Base-by-base conservation (phyloP, 1,140 invertebrate genomes). In the Augochlora pura region DNA sequence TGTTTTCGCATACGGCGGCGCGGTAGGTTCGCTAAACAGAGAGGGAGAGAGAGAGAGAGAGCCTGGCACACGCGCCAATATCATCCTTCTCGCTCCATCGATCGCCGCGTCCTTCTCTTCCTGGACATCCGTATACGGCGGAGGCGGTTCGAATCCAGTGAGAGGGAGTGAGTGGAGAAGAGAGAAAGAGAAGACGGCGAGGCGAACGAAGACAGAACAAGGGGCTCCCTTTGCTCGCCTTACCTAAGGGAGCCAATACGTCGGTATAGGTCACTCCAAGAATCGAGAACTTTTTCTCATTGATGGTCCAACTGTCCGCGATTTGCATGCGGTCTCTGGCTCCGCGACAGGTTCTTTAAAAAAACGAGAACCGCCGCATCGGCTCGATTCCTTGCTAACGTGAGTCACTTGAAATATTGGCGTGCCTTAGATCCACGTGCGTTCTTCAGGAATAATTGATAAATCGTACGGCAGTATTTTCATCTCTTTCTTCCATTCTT, bases 11-110 rank as follows among this genome's bases (percentile, higher is more conserved):
- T 46, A 65, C 68, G n/a, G 14, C 42, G 77, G 52, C 63, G 77
- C 68, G 78, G 77, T 72, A 71, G 68, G 72, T 75, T 82, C 67
- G 67, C 66, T 77, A 75, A 83, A 71, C 62, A 60, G 69, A 83
- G 83, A 18, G 18, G 72, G 75, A 70, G 57, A 60, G 69, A 42
- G 42, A 42, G 9, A 42, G 8, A 42, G 42, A 87, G 76, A 84
- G 74, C 67, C 80, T 84, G 88, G 84, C 84, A 90, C 84, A 86
- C 87, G 80, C 85, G 81, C 71, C 78, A 70, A 79, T 80, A 71
- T 71, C 67, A 64, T 21, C 66, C 74, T 57, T 66, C 65, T 77
- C 74, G 52, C 65, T 82, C 68, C 54, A 23, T 14, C 25, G 49
- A 9, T 49, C 42, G 3, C 71, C 57, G 32, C 69, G 46, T 74